Evolutionary conservation across 2,113 vertebrate species (phyloP), one percentile per base, ranked within the genome.

Genomic region (Nyctereutes procyonoides): DNA sequence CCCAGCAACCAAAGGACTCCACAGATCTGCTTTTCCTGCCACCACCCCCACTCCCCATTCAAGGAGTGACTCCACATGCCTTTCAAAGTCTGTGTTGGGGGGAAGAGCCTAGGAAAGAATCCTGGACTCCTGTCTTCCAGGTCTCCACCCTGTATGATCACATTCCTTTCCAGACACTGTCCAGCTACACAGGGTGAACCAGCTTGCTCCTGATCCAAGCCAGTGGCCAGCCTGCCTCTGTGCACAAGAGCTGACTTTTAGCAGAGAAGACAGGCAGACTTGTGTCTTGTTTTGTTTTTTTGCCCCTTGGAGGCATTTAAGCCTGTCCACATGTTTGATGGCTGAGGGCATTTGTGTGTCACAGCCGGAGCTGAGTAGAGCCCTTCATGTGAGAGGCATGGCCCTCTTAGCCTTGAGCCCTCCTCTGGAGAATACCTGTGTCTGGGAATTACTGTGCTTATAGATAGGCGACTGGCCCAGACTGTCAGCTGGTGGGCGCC

Each of bases 81-180:
- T 96, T 83, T 92, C n/a, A 2, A 26, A 35, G 55, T 77, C 55
- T 79, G 60, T 15, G 8, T 88, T 63, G 3, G 53, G 65, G 65
- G 87, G 20, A 65, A 73, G 38, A 90, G 81, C 87, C 94, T 65
- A 55, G 26, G 87, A 92, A 93, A 10, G 95, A 97, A 97, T 95
- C 94, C 86, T 51, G 35, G 62, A 95, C 26, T 84, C 85, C 28
- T 56, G 94, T 73, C 77, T 83, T 79, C 96, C 69, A 73, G 76
- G 69, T 96, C 97, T 16, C 97, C 92, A 3, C 97, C 97, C 97
- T 87, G 30, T 30, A 2, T 22, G 88, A 73, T 69, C 84, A 69
- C 96, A 97, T 98, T 97, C 98, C 96, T 97, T 81, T 63, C 58
- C 69, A 80, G 85, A 94, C 81, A 51, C 84, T 22, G 88, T 94